Evolutionary conservation across 2,888 invertebrate genomes (phyloP).

Genomic region (Heliconius hortense): DNA sequence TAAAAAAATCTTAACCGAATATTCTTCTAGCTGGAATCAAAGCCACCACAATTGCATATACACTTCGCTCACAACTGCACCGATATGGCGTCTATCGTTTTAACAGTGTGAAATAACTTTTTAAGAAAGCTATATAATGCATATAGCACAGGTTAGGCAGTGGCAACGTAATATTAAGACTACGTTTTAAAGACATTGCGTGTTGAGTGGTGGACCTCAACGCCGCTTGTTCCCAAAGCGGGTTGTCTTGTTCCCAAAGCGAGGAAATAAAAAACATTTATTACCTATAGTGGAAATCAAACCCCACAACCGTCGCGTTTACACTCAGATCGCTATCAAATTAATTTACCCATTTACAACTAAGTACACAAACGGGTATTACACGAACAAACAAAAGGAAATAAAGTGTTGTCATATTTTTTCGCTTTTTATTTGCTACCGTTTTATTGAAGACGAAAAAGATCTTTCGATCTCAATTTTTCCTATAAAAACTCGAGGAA

Average conservation of each 20-base stretch:
- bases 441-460: constrained; percentile 9
- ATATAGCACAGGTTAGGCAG: too few relatives aligned
- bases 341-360: not conserved
- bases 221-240: not conserved
- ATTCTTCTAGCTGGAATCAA: too few relatives aligned
- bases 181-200: too few relatives aligned
- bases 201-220: not conserved
- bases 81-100: too few relatives aligned
- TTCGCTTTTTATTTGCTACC: constrained; percentile 11
- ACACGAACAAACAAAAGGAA: constrained; percentile 2
- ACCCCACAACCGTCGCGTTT: too few relatives aligned
- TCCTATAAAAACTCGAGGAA: constrained; percentile 29
- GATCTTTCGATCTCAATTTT: constrained; percentile 38
- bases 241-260: not conserved
- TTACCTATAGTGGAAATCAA: not conserved
- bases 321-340: not conserved
- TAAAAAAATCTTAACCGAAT: too few relatives aligned
- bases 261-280: not conserved
- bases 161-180: too few relatives aligned
- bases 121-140: too few relatives aligned
- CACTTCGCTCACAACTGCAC: too few relatives aligned
- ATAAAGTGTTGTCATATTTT: constrained; percentile 14
- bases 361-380: not conserved
- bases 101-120: too few relatives aligned
- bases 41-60: too few relatives aligned